Conservation (phyloP, 1,140 invertebrate genomes). For the Ceratosolen fusciceps region DNA sequence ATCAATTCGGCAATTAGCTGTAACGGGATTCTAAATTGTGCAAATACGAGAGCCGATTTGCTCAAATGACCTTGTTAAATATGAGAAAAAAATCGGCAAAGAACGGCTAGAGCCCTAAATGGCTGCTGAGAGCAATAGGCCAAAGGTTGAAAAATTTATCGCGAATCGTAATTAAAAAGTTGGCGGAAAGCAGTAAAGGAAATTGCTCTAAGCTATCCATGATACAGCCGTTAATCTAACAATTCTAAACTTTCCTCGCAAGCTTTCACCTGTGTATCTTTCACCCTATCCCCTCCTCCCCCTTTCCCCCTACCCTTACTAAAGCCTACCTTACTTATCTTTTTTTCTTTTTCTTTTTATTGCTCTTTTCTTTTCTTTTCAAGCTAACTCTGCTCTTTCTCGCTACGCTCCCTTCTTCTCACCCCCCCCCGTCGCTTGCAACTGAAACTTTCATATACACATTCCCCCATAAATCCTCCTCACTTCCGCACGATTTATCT, state of each 20-base stretch:
- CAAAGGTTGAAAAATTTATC: background rate
- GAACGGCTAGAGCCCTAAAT: no score
- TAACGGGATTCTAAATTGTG: no score
- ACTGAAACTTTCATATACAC: constrained; percentile 23
- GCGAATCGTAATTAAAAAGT: constrained; percentile 33
- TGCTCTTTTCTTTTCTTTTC: background rate
- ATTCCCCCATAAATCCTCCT: constrained; percentile 30
- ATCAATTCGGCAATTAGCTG: no score
- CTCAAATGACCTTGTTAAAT: no score
- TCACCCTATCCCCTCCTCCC: no score
- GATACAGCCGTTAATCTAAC: constrained; percentile 35
- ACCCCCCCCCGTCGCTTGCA: background rate
- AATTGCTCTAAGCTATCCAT: background rate
- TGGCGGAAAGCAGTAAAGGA: background rate
- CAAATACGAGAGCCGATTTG: no score
- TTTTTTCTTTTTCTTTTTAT: constrained; percentile 3
- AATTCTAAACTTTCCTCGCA: constrained; percentile 1
- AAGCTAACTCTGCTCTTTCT: constrained; percentile 16
- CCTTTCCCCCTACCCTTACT: background rate
- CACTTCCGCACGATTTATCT: constrained; percentile 42
- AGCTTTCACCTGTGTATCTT: background rate
- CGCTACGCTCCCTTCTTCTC: no score
- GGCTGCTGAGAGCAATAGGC: background rate
- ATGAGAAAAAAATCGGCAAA: no score
- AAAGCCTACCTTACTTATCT: no score